Base-by-base conservation (phyloP, 2,888 invertebrate species). In the Chymomyza caudatula region DNA sequence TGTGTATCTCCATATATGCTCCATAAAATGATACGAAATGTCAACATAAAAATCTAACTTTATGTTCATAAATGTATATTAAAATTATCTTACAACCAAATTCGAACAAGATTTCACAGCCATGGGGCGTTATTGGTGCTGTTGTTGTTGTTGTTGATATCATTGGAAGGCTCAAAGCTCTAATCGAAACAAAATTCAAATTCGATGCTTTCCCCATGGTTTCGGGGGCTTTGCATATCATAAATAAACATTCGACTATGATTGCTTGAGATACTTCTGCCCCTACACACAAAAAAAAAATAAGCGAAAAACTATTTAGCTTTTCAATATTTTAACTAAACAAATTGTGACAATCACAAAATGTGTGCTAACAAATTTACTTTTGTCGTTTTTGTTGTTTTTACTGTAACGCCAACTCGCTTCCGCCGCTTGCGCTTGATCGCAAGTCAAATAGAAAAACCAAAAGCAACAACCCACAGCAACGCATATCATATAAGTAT, bases 261-360 rank as follows among this genome's bases (percentile, higher is more conserved):
- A 57, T 66, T 63, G 63, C 76, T 72, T 60, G 65, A 51, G 13
- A 47, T 20, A 51, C 29, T 11, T 2, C 11, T 51, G 20, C 55
- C 51, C 37, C 20, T 3, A 19, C 49, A 61, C 23, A 55, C 19
- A 56, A 3, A 19, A 37, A 19, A 42, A 4, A 44, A 2, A 63
- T 61, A 43, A 29, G 63, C 44, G 63, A 56, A 72, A 82, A 82
- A 63, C 71, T 65, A 58, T 69, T 69, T 53, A 62, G 74, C 49
- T 76, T 67, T 59, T 63, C 71, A 71, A 81, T 67, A 74, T 65
- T 69, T 69, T 56, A 72, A 61, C 67, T 20, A 59, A 76, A 78
- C 71, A 77, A 79, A 68, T 82, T 70, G 55, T 68, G 74, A 67
- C 65, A 78, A 76, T 74, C 67, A 67, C 80, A 60, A 65, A 57